These are phyloP conservation scores for Euplagia quadripunctaria DNA, from an alignment of 2,888 invertebrate genomes.

Conservation along the genomic window DNA sequence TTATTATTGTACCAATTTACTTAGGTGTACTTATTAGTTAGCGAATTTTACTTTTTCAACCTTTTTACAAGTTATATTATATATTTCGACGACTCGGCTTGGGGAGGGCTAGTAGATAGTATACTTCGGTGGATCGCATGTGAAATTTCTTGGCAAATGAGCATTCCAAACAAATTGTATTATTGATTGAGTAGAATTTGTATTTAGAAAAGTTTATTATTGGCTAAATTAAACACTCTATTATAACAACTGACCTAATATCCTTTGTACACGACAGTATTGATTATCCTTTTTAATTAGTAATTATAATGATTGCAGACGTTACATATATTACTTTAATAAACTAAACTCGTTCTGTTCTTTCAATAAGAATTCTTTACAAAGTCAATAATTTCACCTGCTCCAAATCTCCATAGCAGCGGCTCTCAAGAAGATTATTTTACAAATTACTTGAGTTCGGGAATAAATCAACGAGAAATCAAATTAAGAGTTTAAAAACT, in stretches of 20 bases:
- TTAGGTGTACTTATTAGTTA: too few relatives aligned
- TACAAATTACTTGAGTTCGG: conserved; percentile 34
- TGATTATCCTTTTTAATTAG: too few relatives aligned
- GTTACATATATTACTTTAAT: not conserved
- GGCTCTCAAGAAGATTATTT: conserved; percentile 39
- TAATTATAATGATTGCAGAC: not conserved
- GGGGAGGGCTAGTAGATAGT: not conserved
- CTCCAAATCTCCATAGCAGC: conserved; percentile 24
- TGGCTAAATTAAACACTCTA: too few relatives aligned
- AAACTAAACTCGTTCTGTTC: conserved; percentile 27
- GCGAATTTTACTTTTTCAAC: too few relatives aligned
- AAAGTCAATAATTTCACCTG: conserved; percentile 43
- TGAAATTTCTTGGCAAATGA: not conserved
- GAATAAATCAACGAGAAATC: conserved; percentile 48
- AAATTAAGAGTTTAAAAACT: conserved; percentile 52
- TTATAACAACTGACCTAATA: too few relatives aligned
- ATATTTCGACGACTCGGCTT: not conserved
- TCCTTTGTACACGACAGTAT: too few relatives aligned
- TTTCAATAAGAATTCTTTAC: conserved; percentile 37
- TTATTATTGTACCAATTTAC: too few relatives aligned
- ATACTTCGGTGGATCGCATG: not conserved
- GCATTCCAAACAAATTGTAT: not conserved
- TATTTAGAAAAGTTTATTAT: too few relatives aligned
- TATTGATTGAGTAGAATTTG: too few relatives aligned
- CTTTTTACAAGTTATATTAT: too few relatives aligned